A percentile compares a stretch with the other conserved stretches of the same genome.
These are phyloP conservation scores for Euschistus heros DNA, from an alignment of 1,140 invertebrate genomes.

Conservation along the genomic window DNA sequence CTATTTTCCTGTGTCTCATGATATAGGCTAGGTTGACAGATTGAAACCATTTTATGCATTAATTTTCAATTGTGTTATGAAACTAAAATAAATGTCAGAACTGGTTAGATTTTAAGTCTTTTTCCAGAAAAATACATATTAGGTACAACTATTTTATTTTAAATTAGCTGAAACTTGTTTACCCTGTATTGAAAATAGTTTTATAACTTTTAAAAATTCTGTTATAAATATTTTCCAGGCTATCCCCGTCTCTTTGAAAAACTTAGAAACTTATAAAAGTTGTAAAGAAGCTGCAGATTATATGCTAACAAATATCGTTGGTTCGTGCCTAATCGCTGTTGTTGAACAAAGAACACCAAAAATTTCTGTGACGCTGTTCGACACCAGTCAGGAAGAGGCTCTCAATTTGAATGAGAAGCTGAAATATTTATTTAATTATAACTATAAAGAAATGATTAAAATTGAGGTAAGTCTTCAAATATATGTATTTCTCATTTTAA, in stretches of 20 bases:
- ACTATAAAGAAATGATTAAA: neutral
- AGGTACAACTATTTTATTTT: no score
- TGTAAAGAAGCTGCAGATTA: conserved; percentile 3
- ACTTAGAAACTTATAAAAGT: neutral
- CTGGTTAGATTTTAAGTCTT: no score
- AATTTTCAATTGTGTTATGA: no score
- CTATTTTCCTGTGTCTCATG: no score
- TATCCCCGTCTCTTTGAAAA: neutral
- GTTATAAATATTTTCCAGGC: neutral
- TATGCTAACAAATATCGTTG: neutral
- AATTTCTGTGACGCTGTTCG: neutral
- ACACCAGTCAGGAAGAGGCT: neutral
- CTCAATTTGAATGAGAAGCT: neutral
- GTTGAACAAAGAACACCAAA: neutral
- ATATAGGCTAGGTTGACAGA: no score
- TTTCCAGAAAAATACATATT: no score
- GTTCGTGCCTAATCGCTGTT: neutral
- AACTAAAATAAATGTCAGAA: no score
- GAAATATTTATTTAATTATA: conserved; percentile 1
- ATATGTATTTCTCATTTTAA: no score
- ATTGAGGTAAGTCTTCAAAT: neutral
- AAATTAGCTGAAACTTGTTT: no score
- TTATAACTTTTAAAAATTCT: no score
- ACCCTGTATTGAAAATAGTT: no score
- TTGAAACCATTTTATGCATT: no score